These are phyloP conservation scores for Melanargia galathea DNA, from an alignment of 2,888 invertebrate genomes.

Conservation along the genomic window DNA sequence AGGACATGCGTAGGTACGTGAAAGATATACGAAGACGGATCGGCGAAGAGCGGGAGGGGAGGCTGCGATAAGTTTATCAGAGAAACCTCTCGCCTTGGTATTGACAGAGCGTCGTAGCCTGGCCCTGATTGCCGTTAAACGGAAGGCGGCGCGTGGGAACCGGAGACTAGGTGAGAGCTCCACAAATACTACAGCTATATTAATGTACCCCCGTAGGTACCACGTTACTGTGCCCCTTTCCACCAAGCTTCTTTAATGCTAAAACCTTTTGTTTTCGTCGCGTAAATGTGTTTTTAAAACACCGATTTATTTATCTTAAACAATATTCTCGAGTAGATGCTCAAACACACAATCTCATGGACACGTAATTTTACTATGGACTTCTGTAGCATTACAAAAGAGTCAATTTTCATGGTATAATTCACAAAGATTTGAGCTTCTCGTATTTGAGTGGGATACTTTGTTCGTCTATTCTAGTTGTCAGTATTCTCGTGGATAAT, in stretches of 20 bases:
- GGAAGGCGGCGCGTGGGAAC: conserved; percentile 65
- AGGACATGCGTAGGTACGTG: conserved; percentile 60
- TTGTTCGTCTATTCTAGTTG: no score
- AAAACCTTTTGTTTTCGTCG: conserved; percentile 9
- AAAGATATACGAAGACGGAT: conserved; percentile 72
- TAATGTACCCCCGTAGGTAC: conserved; percentile 19
- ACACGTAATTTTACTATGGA: no score
- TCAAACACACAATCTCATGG: neutral
- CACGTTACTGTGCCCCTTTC: conserved; percentile 9
- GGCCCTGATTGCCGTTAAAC: conserved; percentile 78
- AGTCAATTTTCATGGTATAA: no score
- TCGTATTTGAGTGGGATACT: no score
- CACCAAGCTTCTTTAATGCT: neutral
- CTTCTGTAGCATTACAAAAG: no score
- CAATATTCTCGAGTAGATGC: no score
- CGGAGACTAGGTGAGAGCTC: conserved; percentile 41
- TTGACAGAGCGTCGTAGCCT: conserved; percentile 79
- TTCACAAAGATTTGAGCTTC: no score
- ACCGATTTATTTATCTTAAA: neutral
- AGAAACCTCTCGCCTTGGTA: conserved; percentile 79
- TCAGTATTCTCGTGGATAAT: neutral
- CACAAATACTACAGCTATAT: conserved; percentile 30
- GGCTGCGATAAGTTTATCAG: conserved; percentile 78
- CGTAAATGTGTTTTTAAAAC: neutral
- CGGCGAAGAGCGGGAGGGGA: conserved; percentile 48